A percentile compares a stretch with the other conserved stretches of the same genome.
Evolutionary conservation across 2,888 invertebrate genomes (phyloP).

Genomic region (Seladonia tumulorum): DNA sequence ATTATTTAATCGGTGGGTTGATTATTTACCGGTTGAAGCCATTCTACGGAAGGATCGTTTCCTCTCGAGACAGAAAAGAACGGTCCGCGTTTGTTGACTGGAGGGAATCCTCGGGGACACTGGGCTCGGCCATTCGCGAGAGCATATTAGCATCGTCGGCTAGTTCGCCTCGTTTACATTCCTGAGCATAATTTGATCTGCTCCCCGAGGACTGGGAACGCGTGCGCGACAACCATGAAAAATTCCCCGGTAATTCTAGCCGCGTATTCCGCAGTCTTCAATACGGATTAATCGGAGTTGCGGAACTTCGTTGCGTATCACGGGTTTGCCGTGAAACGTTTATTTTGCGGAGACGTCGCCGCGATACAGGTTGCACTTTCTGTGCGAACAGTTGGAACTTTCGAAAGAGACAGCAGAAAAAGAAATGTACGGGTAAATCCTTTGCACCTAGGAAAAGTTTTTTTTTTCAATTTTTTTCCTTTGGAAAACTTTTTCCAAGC

Average conservation of each 20-base stretch:
- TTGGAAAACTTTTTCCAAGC: background rate
- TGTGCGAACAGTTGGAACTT: background rate
- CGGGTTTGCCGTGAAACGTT: background rate
- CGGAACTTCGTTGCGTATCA: background rate
- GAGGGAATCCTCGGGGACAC: background rate
- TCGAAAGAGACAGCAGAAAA: background rate
- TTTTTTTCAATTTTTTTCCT: too few species aligned
- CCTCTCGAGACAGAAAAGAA: background rate
- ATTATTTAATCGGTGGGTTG: background rate
- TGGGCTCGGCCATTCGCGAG: background rate
- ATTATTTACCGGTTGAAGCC: background rate
- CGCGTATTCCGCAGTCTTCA: background rate
- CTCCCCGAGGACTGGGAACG: background rate
- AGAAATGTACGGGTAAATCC: too few species aligned
- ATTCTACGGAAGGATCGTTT: background rate
- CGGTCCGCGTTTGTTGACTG: background rate
- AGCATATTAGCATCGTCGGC: background rate
- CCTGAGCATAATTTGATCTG: constrained; percentile 33
- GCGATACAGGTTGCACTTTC: background rate
- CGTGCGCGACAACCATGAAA: background rate
- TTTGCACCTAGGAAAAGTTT: too few species aligned
- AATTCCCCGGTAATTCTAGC: background rate
- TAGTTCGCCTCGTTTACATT: constrained; percentile 39
- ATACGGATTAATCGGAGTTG: background rate
- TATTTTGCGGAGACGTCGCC: background rate